Percentiles rank a stretch among this genome's conserved stretches.
phyloP scores from a whole-genome alignment of 1,140 invertebrate species.

The Ctenoplectra terminalis region DNA sequence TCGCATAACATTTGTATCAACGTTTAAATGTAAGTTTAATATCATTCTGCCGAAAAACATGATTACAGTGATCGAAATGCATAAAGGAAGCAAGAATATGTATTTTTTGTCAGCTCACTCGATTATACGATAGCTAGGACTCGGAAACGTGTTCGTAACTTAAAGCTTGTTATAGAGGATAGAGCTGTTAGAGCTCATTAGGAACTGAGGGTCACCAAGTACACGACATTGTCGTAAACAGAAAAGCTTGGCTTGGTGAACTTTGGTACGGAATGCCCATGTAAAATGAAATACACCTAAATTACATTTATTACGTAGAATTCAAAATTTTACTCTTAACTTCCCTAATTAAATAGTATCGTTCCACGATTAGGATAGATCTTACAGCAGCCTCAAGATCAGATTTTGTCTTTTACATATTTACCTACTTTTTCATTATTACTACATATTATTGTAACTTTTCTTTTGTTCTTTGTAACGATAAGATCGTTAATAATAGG shows the following conservation, averaged over 20 bases:
- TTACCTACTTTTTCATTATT: too few species aligned
- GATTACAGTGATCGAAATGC: too few species aligned
- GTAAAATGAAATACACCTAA: not conserved
- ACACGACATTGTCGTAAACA: not conserved
- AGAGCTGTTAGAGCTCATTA: not conserved
- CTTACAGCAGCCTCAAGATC: too few species aligned
- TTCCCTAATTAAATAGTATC: not conserved
- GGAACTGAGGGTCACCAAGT: not conserved
- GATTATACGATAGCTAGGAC: not conserved
- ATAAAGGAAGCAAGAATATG: too few species aligned
- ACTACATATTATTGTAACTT: too few species aligned
- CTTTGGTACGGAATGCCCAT: not conserved
- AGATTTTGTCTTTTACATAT: too few species aligned
- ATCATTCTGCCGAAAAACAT: too few species aligned
- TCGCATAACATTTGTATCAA: too few species aligned
- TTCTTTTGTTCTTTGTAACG: too few species aligned
- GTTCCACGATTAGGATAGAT: too few species aligned
- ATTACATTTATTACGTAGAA: not conserved
- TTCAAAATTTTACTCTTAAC: not conserved
- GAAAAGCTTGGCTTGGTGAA: not conserved
- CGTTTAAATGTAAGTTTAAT: not conserved
- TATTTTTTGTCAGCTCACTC: not conserved
- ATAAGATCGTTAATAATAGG: too few species aligned
- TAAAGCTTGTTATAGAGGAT: not conserved
- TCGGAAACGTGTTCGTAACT: not conserved